These are phyloP conservation scores for Aramus guarauna DNA, from an alignment of 2,113 vertebrate genomes.

Conservation along the genomic window DNA sequence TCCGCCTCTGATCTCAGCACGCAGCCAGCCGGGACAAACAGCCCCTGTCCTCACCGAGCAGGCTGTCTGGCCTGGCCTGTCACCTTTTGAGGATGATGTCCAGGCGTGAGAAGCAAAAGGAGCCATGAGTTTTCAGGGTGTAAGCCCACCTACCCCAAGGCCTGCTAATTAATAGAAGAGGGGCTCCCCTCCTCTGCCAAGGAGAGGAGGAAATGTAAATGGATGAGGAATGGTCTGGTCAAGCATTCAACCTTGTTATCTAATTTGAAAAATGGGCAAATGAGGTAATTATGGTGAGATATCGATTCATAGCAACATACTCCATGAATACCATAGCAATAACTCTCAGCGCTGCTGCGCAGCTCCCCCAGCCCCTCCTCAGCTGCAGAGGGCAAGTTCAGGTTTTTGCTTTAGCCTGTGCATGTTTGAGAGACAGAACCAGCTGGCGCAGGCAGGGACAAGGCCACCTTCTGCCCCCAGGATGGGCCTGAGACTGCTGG, in stretches of 20 bases:
- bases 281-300: slow-evolving; percentile 64
- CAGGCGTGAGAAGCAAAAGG: neutral
- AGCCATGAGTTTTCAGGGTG: neutral
- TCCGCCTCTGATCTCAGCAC: neutral
- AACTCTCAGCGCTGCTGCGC: neutral
- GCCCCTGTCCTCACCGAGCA: rapidly evolving
- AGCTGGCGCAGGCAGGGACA: neutral
- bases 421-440: neutral
- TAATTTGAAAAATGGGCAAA: slow-evolving; percentile 57
- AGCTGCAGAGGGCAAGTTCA: neutral
- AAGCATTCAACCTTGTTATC: slow-evolving; percentile 42
- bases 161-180: neutral
- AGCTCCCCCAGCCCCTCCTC: neutral
- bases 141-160: neutral
- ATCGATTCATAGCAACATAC: slow-evolving; percentile 48
- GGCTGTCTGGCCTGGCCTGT: neutral
- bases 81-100: neutral
- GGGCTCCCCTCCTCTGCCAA: neutral
- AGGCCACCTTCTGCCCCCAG: neutral
- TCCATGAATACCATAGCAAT: slow-evolving; percentile 44
- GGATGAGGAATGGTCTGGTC: slow-evolving; percentile 24
- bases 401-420: neutral
- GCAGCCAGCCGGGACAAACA: neutral
- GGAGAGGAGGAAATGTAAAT: neutral
- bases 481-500: neutral